Base-by-base conservation (phyloP, 2,888 invertebrate species). In the Cheilosia urbana region DNA sequence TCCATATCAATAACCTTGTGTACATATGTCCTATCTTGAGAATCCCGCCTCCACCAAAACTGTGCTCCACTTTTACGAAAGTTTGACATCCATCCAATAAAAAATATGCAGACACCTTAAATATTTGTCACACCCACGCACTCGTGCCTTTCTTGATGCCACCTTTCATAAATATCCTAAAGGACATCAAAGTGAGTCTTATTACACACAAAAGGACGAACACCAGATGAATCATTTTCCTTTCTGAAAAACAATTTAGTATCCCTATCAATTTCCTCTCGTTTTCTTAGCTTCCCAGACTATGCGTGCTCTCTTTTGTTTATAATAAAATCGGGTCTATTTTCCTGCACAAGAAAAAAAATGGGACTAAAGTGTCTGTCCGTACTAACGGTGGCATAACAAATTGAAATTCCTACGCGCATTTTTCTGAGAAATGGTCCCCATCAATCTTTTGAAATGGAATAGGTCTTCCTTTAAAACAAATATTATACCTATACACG, bases 361-460 rank as follows among this genome's bases (percentile, higher is more conserved):
- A 27, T 6, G 6, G 6, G 6, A 6, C 3, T 15, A 47, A n/a
- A 49, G 5, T 21, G n/a, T 27, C 45, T 24, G 19, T 47, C 53
- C 60, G 34, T 11, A 53, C 55, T 34, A 2, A 51, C 40, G 42
- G 42, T 72, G 15, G 51, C 45, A 45, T 53, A 60, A 66, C 58
- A 79, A 79, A 79, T 79, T 72, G 79, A 79, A 79, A 72, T 60
- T 73, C 60, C 45, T 57, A 15, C 21, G 34, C 19, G 24, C 19
- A 68, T 76, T 42, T 76, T 66, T 51, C 58, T 3, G 4, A 58
- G 37, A 51, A 62, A 62, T 21, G 19, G 13, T 60, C 45, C 11
- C 66, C 72, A 80, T 80, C 73, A 60, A 73, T 80, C 79, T 53
- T 66, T 55, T 51, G 3, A 63, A 63, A 55, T 51, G 53, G 62